Base-by-base conservation (phyloP, 1,140 invertebrate genomes). In the Ceratina japonica region DNA sequence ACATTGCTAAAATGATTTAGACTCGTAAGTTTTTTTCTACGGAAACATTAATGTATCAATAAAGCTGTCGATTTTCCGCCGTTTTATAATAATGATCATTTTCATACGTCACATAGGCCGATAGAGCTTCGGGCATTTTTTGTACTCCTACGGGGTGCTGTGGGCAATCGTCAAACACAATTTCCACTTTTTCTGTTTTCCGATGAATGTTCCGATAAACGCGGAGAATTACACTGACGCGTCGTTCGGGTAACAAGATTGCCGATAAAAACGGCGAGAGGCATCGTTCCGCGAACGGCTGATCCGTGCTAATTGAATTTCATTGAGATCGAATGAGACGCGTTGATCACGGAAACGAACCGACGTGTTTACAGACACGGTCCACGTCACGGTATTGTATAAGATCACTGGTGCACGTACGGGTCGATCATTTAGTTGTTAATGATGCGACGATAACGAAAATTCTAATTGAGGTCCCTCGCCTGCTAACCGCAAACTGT, bases 231-330 rank as follows among this genome's bases (percentile, higher is more conserved):
- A 52, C 22, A 58, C 52, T 5, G 15, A 16, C 2, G 8, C 20
- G 58, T 16, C 64, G 22, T 37, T n/a, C 18, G 31, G 18, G 13
- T 75, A 68, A 75, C 62, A 22, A 66, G 52, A 66, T 75, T 5
- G 37, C 16, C 73, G 63, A 44, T 56, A 15, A 66, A 75, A 62
- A 75, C 37, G 37, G 10, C 13, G 15, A 49, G 27, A 72, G 31
- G 10, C 37, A 49, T 75, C 73, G 52, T 49, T 49, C 20, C 3
- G n/a, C 56, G 27, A 61, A 54, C 16, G 15, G 13, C 37, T 52
- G 52, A 68, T 63, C 56, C 16, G 27, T 12, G 15, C 10, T 63
- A 63, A 77, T 63, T 71, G 58, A 77, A 71, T 51, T 24, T 71
- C 44, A 63, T 24, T 24, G 51, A 71, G 27, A 62, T 0, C 49